These are phyloP conservation scores for Drusus annulatus DNA, from an alignment of 1,140 invertebrate genomes.

Conservation along the genomic window DNA sequence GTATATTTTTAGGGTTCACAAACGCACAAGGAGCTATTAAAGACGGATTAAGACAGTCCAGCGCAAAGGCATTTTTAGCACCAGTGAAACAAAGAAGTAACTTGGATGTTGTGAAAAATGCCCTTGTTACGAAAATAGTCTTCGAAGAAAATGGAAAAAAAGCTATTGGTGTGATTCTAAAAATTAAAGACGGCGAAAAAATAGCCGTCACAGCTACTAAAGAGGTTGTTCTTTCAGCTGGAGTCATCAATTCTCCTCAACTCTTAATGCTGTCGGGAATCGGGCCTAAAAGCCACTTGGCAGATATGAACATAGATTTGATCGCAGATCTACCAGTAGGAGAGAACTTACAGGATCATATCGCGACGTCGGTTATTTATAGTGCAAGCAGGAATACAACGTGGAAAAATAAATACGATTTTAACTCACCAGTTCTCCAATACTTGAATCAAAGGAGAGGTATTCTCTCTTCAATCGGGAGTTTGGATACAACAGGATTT, in stretches of 20 bases:
- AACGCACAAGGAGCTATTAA: constrained; percentile 64
- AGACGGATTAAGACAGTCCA: constrained; percentile 67
- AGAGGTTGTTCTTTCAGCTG: constrained; percentile 86
- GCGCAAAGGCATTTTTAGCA: constrained; percentile 71
- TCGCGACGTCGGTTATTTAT: constrained; percentile 53
- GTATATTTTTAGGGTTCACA: constrained; percentile 66
- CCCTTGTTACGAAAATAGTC: constrained; percentile 81
- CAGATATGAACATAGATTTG: constrained; percentile 79
- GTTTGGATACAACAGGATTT: constrained; percentile 50
- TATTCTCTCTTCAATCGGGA: constrained; percentile 16
- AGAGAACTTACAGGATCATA: constrained; percentile 78
- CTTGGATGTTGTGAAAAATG: constrained; percentile 82
- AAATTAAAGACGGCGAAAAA: constrained; percentile 73
- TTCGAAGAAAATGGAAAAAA: constrained; percentile 81
- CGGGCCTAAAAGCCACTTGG: constrained; percentile 84
- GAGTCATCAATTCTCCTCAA: constrained; percentile 86
- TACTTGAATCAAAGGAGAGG: constrained; percentile 38
- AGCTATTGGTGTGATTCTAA: constrained; percentile 84
- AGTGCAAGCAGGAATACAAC: constrained; percentile 6
- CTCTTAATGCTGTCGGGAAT: constrained; percentile 91
- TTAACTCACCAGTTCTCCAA: background rate
- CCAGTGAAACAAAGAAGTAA: constrained; percentile 74
- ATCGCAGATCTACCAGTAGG: constrained; percentile 82
- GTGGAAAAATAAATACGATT: constrained; percentile 1
- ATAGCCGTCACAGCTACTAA: constrained; percentile 79